A percentile compares a stretch with the other conserved stretches of the same genome.
These are phyloP conservation scores for Acrocephalus scirpaceus DNA, from an alignment of 2,797 vertebrate genomes.

Conservation along the genomic window DNA sequence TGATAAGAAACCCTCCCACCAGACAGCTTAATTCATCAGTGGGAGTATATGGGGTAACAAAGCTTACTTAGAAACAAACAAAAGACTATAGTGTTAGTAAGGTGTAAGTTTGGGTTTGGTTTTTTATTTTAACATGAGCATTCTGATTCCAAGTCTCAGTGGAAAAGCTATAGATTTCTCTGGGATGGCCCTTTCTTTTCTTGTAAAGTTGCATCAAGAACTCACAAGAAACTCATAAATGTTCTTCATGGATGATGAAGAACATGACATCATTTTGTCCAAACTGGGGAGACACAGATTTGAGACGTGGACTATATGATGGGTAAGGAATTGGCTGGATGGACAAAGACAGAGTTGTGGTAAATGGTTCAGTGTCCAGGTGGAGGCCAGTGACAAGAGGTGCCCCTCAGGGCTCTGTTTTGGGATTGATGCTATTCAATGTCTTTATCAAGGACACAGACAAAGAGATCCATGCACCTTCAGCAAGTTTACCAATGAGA, in stretches of 20 bases:
- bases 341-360: background rate
- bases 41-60: background rate
- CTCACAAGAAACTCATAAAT: background rate
- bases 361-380: background rate
- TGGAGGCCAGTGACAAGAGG: background rate
- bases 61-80: background rate
- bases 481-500: background rate
- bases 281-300: background rate
- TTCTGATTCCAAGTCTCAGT: background rate
- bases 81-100: background rate
- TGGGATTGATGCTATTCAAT: background rate
- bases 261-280: background rate
- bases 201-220: background rate
- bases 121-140: background rate
- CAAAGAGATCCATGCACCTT: background rate
- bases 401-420: background rate
- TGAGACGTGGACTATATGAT: accelerated
- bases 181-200: background rate
- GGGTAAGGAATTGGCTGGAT: background rate
- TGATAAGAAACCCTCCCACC: background rate
- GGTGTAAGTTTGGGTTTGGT: background rate
- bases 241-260: background rate
- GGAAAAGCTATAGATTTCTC: background rate
- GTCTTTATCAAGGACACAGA: background rate
- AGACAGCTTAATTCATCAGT: background rate